Base-by-base conservation (phyloP, 2,888 invertebrate species). In the Nebria salina region DNA sequence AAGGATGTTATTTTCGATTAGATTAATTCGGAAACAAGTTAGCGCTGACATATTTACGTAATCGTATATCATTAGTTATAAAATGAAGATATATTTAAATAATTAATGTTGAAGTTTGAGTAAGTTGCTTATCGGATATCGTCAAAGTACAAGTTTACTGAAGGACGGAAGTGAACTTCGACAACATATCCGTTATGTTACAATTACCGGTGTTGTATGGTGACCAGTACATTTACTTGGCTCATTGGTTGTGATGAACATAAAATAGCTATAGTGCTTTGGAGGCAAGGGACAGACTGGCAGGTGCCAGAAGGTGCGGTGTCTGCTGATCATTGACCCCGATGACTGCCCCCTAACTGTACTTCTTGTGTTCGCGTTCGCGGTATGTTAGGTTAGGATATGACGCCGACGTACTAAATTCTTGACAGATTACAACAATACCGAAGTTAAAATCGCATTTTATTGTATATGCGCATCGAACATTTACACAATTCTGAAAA, bases 281-380 rank as follows among this genome's bases (percentile, higher is more conserved):
- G 13, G 34, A 76, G 54, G 54, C 8, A 70, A 64, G 64, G 75
- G 65, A 64, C 75, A 75, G 80, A 66, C 75, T 70, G 70, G 76
- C 81, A 81, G 81, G 75, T 78, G 75, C 81, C 81, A 72, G 78
- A 75, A 75, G 75, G 34, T 70, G 70, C 68, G 80, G 73, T 78
- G 72, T 42, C 68, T 75, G 73, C 65, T 81, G 81, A 76, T 76
- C 81, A 76, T 81, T 81, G 81, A 81, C 81, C 81, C 76, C 75
- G 75, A 42, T 74, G 64, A 74, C 43, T 43, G 74, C 26, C 65
- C 74, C 66, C 68, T 80, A 80, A 80, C 80, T 80, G 80, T 80
- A 80, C 75, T 72, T 80, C 80, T 80, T 72, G 7, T 54, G 54
- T 54, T 54, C 54, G 43, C n/a, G 77, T 72, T 77, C 64, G 75